Evolutionary conservation across 2,113 vertebrate genomes (phyloP).

Genomic region (Hydrolagus affinis): DNA sequence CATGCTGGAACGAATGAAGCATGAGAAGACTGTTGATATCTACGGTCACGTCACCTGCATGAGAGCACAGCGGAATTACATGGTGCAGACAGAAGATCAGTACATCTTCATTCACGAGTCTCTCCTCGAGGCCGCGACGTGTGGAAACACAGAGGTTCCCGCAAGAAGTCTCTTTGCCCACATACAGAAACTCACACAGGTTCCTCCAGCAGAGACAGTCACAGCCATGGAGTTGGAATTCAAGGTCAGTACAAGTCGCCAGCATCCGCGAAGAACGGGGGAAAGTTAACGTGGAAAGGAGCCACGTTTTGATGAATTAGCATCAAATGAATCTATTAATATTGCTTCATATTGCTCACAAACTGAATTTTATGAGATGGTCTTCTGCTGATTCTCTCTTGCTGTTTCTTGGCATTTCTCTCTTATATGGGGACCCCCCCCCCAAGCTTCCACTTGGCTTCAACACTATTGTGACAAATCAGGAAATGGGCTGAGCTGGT

Average conservation of each 20-base stretch:
- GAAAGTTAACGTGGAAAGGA: no score
- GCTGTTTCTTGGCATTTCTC: no score
- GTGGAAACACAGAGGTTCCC: constrained; percentile 80
- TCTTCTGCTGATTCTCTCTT: no score
- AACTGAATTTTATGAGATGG: no score
- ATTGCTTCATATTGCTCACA: no score
- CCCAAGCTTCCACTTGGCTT: no score
- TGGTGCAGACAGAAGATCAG: constrained; percentile 97
- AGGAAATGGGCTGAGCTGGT: no score
- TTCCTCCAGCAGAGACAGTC: constrained; percentile 70
- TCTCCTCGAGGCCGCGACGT: constrained; percentile 77
- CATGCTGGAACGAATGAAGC: constrained; percentile 92
- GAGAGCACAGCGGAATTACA: constrained; percentile 94
- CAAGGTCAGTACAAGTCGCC: constrained; percentile 62
- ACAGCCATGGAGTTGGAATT: constrained; percentile 92
- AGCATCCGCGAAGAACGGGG: neutral
- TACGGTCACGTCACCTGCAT: constrained; percentile 92
- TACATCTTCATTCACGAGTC: constrained; percentile 93
- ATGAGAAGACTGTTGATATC: constrained; percentile 85
- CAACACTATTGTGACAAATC: no score
- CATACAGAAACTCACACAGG: constrained; percentile 84
- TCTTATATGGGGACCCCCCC: no score
- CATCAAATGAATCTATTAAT: no score
- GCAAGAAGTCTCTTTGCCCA: constrained; percentile 84
- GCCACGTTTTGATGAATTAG: no score